A percentile compares a stretch with the other conserved stretches of the same genome.
Evolutionary conservation across 2,888 invertebrate genomes (phyloP).

Genomic region (Xestia sexstrigata): DNA sequence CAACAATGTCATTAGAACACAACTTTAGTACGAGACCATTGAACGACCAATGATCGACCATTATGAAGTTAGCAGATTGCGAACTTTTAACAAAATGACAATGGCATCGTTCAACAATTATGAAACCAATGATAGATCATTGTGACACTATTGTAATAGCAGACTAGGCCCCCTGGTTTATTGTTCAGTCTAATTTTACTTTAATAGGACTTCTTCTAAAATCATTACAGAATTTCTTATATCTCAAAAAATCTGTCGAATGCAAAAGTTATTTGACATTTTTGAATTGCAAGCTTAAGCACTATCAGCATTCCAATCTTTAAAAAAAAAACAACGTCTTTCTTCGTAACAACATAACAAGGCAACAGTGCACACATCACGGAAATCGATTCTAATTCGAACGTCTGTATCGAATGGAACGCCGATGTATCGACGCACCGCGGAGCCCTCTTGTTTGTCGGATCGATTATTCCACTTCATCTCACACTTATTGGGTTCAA

Average conservation of each 20-base stretch:
- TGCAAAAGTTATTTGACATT: background rate
- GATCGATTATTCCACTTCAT: constrained; percentile 89
- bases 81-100: too few relatives aligned
- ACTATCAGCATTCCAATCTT: background rate
- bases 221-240: background rate
- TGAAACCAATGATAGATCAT: too few relatives aligned
- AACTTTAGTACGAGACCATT: too few relatives aligned
- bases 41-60: too few relatives aligned
- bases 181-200: background rate
- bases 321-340: constrained; percentile 40
- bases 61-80: too few relatives aligned
- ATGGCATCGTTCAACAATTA: too few relatives aligned
- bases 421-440: constrained; percentile 78
- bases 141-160: too few relatives aligned
- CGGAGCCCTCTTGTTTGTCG: constrained; percentile 88
- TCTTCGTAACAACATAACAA: constrained; percentile 62
- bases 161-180: too few relatives aligned
- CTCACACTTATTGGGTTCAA: constrained; percentile 86
- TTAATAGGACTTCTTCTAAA: background rate
- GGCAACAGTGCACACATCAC: constrained; percentile 72
- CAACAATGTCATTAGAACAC: too few relatives aligned
- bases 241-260: too few relatives aligned
- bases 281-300: background rate
- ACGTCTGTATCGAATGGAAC: constrained; percentile 77
- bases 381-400: constrained; percentile 80